These are phyloP conservation scores for Oscheius myriophilus DNA, from an alignment of 2,888 invertebrate species.

Conservation along the genomic window DNA sequence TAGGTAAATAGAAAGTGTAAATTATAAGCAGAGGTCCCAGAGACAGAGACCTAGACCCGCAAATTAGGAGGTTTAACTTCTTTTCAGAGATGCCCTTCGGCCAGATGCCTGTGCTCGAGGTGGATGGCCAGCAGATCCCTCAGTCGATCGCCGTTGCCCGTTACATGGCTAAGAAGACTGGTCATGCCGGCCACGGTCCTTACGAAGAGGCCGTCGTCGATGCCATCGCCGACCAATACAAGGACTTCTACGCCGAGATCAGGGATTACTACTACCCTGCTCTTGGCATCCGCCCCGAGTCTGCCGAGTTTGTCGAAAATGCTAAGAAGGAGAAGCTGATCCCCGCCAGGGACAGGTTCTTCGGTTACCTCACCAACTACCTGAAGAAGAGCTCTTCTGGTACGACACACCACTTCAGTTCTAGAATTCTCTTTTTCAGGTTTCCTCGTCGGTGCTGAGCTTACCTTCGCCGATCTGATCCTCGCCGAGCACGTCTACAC, in stretches of 20 bases:
- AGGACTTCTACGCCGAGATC: slow-evolving; percentile 44
- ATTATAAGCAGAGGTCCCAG: no score
- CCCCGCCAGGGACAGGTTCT: slow-evolving; percentile 41
- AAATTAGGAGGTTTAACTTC: not conserved
- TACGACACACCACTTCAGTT: slow-evolving; percentile 23
- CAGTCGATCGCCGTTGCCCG: slow-evolving; percentile 47
- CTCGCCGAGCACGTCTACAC: slow-evolving; percentile 32
- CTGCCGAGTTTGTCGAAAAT: slow-evolving; percentile 15
- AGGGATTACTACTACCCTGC: slow-evolving; percentile 39
- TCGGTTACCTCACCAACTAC: slow-evolving; percentile 28
- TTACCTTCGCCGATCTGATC: slow-evolving; percentile 33
- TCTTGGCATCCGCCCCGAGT: slow-evolving; percentile 31
- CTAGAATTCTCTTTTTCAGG: slow-evolving; percentile 20
- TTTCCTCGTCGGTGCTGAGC: slow-evolving; percentile 21
- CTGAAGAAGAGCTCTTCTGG: slow-evolving; percentile 41
- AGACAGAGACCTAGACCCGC: slow-evolving; percentile 36
- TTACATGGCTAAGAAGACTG: slow-evolving; percentile 37
- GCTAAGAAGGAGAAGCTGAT: slow-evolving; percentile 35
- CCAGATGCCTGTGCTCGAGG: slow-evolving; percentile 43
- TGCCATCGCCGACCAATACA: slow-evolving; percentile 44
- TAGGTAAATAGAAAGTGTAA: no score
- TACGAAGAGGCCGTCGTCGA: slow-evolving; percentile 44
- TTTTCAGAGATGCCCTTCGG: slow-evolving; percentile 41
- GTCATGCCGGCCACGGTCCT: slow-evolving; percentile 34
- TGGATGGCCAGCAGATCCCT: slow-evolving; percentile 46